These are phyloP conservation scores for Heliconius erato DNA, from an alignment of 2,888 invertebrate genomes.

Conservation along the genomic window DNA sequence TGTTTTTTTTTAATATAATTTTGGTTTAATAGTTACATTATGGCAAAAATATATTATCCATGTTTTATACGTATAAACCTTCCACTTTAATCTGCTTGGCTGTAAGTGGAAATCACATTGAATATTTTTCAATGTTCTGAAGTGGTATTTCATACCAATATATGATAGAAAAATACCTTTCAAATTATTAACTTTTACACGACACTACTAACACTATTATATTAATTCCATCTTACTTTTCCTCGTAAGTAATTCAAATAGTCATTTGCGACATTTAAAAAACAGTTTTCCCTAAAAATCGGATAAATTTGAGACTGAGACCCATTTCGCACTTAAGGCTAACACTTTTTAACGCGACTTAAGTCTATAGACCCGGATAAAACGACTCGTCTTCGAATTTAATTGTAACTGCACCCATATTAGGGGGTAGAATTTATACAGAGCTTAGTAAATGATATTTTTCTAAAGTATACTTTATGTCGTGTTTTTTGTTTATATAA, in stretches of 20 bases:
- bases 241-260: not conserved
- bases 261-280: not conserved
- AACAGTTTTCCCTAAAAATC: slow-evolving; percentile 1
- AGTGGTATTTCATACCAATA: too few species aligned
- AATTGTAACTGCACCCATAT: slow-evolving; percentile 4
- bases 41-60: too few species aligned
- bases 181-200: too few species aligned
- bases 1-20: not conserved
- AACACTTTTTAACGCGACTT: slow-evolving; percentile 20
- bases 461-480: not conserved
- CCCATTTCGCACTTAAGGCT: not conserved
- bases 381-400: slow-evolving; percentile 4
- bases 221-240: not conserved
- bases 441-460: slow-evolving; percentile 12
- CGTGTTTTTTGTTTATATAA: not conserved
- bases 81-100: too few species aligned
- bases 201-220: not conserved
- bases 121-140: too few species aligned
- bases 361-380: slow-evolving; percentile 26
- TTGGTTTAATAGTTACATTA: too few species aligned
- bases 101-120: too few species aligned
- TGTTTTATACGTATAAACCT: too few species aligned
- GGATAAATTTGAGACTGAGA: slow-evolving; percentile 2
- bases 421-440: not conserved
- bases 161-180: too few species aligned